Base-by-base conservation (phyloP, 2,888 invertebrate species). In the Portevinia maculata region DNA sequence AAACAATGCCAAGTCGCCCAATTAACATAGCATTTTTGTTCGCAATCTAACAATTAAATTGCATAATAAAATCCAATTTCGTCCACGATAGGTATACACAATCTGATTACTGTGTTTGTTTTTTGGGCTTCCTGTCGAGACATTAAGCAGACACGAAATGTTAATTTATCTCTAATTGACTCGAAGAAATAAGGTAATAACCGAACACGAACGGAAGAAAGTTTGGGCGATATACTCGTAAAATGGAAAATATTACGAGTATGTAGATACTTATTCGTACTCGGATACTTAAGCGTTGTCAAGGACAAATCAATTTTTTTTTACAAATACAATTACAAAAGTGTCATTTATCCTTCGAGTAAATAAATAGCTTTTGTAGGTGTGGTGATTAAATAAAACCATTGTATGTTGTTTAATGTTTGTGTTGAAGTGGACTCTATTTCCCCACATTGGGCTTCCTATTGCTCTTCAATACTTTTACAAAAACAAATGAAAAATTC, bases 111-210 rank as follows among this genome's bases (percentile, higher is more conserved):
- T 24, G 24, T 24, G 24, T 24, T 24, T 24, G 24, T 70, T 32
- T 55, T 57, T 13, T 55, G 53, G 52, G 44, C 44, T 79, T 81
- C 75, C 75, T 75, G 69, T 69, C 69, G 44, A 75, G 79, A 65
- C 71, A 44, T 71, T 65, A 52, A 37, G 71, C 52, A 71, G 71
- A 70, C 79, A 81, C 79, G 79, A 81, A 81, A 59, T 75, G 67
- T 55, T 75, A 81, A 75, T 81, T 75, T 64, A 44, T 32, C 34
- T 81, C 79, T 79, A 75, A 79, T 79, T 79, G 79, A 28, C 62
- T 69, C 30, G 39, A 74, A 60, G 67, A 79, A 69, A 74, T 62
- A 81, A 64, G 75, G 79, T 78, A 75, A 64, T 69, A 70, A 70
- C 41, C 44, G 13, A 70, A 64, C 79, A 75, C 79, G 79, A 81